Evolutionary conservation across 2,888 invertebrate genomes (phyloP).

Genomic region (Orthonychiurus folsomi): DNA sequence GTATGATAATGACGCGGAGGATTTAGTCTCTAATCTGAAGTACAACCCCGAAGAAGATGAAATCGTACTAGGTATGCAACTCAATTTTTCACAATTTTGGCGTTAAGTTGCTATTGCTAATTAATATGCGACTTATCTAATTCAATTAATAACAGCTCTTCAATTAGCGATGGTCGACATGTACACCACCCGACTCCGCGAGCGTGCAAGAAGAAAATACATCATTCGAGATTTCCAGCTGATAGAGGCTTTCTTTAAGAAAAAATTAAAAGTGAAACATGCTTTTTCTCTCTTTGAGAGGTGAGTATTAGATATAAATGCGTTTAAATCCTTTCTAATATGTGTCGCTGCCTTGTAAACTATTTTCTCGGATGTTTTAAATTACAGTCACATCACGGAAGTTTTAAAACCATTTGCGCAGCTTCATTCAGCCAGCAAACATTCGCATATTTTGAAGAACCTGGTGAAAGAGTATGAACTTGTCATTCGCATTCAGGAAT

Average conservation of each 20-base stretch:
- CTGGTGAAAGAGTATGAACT: not conserved
- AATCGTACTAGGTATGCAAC: not conserved
- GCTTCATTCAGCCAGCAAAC: not conserved
- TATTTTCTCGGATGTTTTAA: not conserved
- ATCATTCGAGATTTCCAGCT: not conserved
- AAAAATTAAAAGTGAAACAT: not conserved
- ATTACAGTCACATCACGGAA: not conserved
- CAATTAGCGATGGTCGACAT: not conserved
- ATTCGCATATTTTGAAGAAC: not conserved
- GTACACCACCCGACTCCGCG: not conserved
- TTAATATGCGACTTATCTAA: too few relatives aligned
- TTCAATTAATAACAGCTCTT: too few relatives aligned
- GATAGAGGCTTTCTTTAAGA: not conserved
- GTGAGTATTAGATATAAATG: too few relatives aligned
- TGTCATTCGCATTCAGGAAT: not conserved
- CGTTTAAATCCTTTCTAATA: not conserved
- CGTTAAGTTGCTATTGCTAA: not conserved
- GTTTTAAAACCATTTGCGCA: not conserved
- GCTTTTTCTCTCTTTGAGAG: not conserved
- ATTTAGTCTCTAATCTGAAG: not conserved
- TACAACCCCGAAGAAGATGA: not conserved
- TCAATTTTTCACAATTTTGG: not conserved
- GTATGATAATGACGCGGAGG: not conserved
- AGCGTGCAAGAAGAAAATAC: not conserved
- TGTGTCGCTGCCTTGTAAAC: not conserved